Conservation (phyloP, 64 coral and sea anemone genomes). For the Orbicella faveolata region DNA sequence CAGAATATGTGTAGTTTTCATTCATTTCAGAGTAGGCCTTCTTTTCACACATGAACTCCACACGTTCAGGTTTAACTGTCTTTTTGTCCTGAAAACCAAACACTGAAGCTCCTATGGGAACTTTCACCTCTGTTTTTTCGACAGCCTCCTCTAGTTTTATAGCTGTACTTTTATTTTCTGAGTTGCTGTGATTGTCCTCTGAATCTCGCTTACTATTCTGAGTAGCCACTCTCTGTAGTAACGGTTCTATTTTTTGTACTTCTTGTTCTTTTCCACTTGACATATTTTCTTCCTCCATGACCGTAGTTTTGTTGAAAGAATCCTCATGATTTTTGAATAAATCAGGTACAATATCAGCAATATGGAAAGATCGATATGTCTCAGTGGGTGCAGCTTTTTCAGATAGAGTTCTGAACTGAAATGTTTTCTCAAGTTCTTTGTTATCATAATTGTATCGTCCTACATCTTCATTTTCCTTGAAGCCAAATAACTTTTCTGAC, state of each 20-base stretch:
- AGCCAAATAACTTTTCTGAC: neutral
- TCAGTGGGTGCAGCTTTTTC: neutral
- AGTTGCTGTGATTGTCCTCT: neutral
- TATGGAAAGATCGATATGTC: slow-evolving; percentile 27
- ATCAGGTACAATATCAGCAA: slow-evolving; percentile 43
- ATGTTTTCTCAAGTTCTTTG: neutral
- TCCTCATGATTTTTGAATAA: slow-evolving; percentile 28
- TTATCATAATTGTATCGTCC: neutral
- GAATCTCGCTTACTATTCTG: neutral
- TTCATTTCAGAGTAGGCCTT: neutral
- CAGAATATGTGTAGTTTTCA: neutral
- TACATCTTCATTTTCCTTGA: neutral
- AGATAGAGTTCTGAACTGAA: neutral
- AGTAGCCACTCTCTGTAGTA: neutral
- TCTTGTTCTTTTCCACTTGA: neutral
- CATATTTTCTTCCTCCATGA: neutral
- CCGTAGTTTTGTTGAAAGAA: neutral
- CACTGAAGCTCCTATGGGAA: neutral
- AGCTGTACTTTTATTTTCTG: neutral
- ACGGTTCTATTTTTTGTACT: neutral
- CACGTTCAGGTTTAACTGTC: neutral
- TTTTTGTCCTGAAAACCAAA: slow-evolving; percentile 3
- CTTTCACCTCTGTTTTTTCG: neutral
- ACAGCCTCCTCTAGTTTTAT: neutral
- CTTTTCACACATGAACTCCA: slow-evolving; percentile 3